These are phyloP conservation scores for Alcedo atthis DNA, from an alignment of 2,797 vertebrate species.

Conservation along the genomic window DNA sequence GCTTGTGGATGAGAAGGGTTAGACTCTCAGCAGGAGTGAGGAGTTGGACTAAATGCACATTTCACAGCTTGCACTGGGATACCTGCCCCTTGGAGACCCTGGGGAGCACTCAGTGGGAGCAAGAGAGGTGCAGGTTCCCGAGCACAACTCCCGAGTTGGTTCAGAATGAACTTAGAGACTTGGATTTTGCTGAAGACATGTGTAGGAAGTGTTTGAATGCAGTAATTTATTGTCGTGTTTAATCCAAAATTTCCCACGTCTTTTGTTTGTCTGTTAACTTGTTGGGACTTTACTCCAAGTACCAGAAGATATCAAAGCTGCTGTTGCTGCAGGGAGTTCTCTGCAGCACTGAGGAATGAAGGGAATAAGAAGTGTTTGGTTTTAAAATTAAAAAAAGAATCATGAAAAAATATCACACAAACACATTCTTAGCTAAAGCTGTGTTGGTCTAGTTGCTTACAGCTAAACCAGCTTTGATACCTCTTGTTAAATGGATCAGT, in stretches of 20 bases:
- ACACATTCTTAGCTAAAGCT: not conserved
- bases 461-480: slow-evolving; percentile 56
- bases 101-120: not conserved
- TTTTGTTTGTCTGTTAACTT: slow-evolving; percentile 8
- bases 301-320: slow-evolving; percentile 33
- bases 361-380: slow-evolving; percentile 32
- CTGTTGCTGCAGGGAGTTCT: slow-evolving; percentile 4
- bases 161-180: not conserved
- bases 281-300: not conserved
- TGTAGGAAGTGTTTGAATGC: not conserved
- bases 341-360: slow-evolving; percentile 33
- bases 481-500: slow-evolving; percentile 49
- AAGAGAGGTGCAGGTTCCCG: not conserved
- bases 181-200: not conserved
- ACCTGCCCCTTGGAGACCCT: not conserved
- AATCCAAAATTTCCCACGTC: not conserved
- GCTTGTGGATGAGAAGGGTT: not conserved
- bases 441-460: slow-evolving; percentile 18
- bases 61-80: not conserved
- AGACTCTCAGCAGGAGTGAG: fast-evolving
- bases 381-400: not conserved
- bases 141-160: not conserved
- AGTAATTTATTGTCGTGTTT: slow-evolving; percentile 54
- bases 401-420: not conserved
- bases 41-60: not conserved